Evolutionary conservation across 2,113 vertebrate species (phyloP).

Genomic region (Chaetodon trifascialis): DNA sequence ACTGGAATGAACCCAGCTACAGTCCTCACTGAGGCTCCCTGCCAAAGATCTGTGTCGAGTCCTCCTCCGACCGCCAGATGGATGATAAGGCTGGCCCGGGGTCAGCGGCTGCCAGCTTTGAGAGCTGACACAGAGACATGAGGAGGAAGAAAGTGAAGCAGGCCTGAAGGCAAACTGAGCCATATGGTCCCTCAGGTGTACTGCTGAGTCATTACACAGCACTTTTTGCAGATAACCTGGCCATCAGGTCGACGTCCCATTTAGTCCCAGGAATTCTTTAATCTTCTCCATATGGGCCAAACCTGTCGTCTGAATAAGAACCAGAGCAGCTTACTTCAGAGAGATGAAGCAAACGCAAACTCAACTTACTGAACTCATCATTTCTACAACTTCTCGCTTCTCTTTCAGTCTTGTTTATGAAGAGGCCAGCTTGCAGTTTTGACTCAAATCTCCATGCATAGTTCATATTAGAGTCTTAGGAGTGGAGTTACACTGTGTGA

Average conservation of each 20-base stretch:
- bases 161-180: constrained; percentile 21
- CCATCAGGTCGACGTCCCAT: neutral
- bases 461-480: neutral
- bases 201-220: constrained; percentile 27
- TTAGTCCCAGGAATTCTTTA: constrained; percentile 32
- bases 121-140: constrained; percentile 4
- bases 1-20: constrained; percentile 20
- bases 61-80: constrained; percentile 29
- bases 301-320: constrained; percentile 1
- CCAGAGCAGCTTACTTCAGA: neutral
- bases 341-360: neutral
- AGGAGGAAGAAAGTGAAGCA: constrained; percentile 1
- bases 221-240: constrained; percentile 6
- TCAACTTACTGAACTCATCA: neutral
- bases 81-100: constrained; percentile 36
- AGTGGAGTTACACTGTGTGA: constrained; percentile 56
- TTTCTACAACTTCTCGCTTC: neutral
- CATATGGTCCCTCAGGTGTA: constrained; percentile 48
- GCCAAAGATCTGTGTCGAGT: constrained; percentile 29
- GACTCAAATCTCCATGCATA: neutral
- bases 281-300: neutral
- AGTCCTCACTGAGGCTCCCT: neutral
- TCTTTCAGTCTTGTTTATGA: neutral
- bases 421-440: neutral
- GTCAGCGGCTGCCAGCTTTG: constrained; percentile 34